A percentile compares a stretch with the other conserved stretches of the same genome.
phyloP scores from a whole-genome alignment of 2,113 vertebrate genomes.

The Eretmochelys imbricata region DNA sequence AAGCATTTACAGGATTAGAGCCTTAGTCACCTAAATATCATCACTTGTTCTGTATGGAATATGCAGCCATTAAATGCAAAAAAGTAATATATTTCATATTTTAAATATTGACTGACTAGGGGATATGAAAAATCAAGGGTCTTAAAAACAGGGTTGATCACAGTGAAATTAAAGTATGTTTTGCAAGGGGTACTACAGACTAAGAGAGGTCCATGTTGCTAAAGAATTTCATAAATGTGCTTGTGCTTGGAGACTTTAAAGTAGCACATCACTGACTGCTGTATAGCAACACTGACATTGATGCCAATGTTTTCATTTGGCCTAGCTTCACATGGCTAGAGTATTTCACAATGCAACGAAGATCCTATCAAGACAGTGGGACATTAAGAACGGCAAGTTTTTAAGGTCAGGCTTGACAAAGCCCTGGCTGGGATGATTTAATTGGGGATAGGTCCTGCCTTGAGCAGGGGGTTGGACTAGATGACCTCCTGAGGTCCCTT shows the following conservation, averaged over 20 bases:
- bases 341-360: conserved; percentile 10
- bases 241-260: not conserved
- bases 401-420: too few relatives aligned
- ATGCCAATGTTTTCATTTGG: not conserved
- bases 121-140: not conserved
- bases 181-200: not conserved
- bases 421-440: too few relatives aligned
- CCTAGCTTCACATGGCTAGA: not conserved
- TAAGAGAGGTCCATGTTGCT: not conserved
- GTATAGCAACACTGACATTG: not conserved
- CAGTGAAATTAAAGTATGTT: not conserved
- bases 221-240: not conserved
- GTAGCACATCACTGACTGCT: not conserved
- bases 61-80: not conserved
- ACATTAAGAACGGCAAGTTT: conserved; percentile 20
- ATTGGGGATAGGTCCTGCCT: too few relatives aligned
- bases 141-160: not conserved
- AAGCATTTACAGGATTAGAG: not conserved
- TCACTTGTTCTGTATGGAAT: not conserved
- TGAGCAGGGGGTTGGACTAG: too few relatives aligned
- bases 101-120: not conserved
- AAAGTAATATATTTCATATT: not conserved
- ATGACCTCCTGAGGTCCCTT: too few relatives aligned
- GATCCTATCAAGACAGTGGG: conserved; percentile 24
- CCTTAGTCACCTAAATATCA: not conserved